Base-by-base conservation (phyloP, 1,140 invertebrate species). In the Adelges cooleyi region DNA sequence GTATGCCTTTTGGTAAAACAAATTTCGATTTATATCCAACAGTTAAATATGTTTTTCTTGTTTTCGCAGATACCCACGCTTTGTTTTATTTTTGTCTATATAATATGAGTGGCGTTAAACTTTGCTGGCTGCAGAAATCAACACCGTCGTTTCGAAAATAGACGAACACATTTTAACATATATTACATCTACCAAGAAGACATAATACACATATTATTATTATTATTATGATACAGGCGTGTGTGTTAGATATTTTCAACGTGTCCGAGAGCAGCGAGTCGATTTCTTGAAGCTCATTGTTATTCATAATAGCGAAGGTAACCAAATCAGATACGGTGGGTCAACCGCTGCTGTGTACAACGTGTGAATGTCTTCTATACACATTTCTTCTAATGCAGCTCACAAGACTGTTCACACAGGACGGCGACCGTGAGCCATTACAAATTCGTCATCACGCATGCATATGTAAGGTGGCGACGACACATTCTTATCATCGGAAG, bases 281-380 rank as follows among this genome's bases (percentile, higher is more conserved):
- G 53, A 62, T 62, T 48, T 62, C 23, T 33, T 42, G 17, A 33
- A 62, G 42, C 17, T 48, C 25, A 33, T 62, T 62, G 56, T 62
- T 48, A 59, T 59, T 59, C 54, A 59, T 46, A 46, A 59, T 33
- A 42, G 25, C 42, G 56, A 36, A 59, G 23, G 54, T 44, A 59
- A 62, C 42, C 42, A 33, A 62, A 62, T 62, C 42, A 20, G 56
- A 46, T 48, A 62, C 56, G 56, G 56, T 59, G 42, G 3, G 29
- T 27, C 51, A 11, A 38, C 54, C 4, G 40, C 36, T 42, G 42
- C 36, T 38, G 40, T 42, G 42, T 20, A 59, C 15, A 25, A 62
- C 56, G 56, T 62, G 56, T 62, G 56, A 62, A 62, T 42, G 56
- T 33, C 4, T 59, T 62, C 17, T 2, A 20, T n/a, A 11, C n/a